Percentiles rank a stretch among this genome's conserved stretches.
Evolutionary conservation across 2,113 vertebrate genomes (phyloP).

Genomic region (Madoqua kirkii): DNA sequence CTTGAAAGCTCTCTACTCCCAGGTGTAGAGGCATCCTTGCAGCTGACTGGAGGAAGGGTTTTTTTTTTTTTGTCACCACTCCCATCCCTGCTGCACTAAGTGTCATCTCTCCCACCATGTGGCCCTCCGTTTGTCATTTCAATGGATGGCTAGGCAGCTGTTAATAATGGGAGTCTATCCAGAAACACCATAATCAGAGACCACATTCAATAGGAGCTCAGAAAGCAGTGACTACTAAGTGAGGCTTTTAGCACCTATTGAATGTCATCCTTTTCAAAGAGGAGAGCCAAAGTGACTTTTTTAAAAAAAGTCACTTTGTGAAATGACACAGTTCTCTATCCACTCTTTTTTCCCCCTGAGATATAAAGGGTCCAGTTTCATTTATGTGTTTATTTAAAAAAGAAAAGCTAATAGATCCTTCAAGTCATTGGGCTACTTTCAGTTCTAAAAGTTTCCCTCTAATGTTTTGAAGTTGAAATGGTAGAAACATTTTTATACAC

Average conservation of each 20-base stretch:
- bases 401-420: neutral
- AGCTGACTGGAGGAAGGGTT: neutral
- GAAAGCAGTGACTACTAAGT: neutral
- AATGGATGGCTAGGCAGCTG: neutral
- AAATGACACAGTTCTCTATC: neutral
- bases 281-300: neutral
- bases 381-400: neutral
- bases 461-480: neutral
- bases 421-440: neutral
- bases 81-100: neutral
- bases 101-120: neutral
- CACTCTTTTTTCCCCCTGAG: neutral
- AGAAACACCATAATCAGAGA: neutral
- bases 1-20: neutral
- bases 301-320: slow-evolving; percentile 7
- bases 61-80: neutral
- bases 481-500: neutral
- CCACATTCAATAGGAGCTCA: neutral
- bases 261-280: slow-evolving; percentile 8
- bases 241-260: neutral
- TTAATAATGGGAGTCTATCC: neutral
- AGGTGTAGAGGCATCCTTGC: neutral
- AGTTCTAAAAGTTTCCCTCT: neutral
- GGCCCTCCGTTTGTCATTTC: neutral
- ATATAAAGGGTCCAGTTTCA: neutral